Percentiles rank a stretch among this genome's conserved stretches.
Conservation (phyloP, 2,888 invertebrate species). For the Fragum sueziense region DNA sequence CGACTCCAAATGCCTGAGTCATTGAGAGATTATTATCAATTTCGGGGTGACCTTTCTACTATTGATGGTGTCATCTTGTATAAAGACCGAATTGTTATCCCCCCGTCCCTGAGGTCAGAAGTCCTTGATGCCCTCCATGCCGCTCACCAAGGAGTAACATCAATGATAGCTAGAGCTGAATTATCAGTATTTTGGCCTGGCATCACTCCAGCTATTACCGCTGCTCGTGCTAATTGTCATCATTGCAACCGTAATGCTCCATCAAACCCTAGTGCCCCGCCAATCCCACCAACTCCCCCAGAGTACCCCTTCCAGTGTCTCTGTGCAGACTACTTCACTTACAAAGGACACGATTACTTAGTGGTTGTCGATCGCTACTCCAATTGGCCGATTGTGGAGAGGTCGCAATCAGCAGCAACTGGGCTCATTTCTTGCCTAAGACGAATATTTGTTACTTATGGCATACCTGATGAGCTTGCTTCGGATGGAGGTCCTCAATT, state of each 20-base stretch:
- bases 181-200: not conserved
- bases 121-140: not conserved
- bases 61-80: not conserved
- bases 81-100: not conserved
- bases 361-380: not conserved
- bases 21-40: slow-evolving; percentile 1
- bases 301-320: not conserved
- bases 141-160: not conserved
- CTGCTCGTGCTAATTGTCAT: not conserved
- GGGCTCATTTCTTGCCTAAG: not conserved
- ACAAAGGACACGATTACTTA: not conserved
- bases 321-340: not conserved
- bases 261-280: too few relatives aligned
- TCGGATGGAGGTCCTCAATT: not conserved
- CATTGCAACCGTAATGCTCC: too few relatives aligned
- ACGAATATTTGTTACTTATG: not conserved
- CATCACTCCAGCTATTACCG: not conserved
- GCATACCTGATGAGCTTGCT: not conserved
- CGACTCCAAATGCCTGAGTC: not conserved
- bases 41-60: not conserved
- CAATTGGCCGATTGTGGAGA: not conserved
- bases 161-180: not conserved
- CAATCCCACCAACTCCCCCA: not conserved
- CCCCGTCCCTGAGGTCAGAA: not conserved
- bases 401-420: not conserved